phyloP scores from a whole-genome alignment of 2,797 vertebrate genomes.

The Cyclura pinguis region DNA sequence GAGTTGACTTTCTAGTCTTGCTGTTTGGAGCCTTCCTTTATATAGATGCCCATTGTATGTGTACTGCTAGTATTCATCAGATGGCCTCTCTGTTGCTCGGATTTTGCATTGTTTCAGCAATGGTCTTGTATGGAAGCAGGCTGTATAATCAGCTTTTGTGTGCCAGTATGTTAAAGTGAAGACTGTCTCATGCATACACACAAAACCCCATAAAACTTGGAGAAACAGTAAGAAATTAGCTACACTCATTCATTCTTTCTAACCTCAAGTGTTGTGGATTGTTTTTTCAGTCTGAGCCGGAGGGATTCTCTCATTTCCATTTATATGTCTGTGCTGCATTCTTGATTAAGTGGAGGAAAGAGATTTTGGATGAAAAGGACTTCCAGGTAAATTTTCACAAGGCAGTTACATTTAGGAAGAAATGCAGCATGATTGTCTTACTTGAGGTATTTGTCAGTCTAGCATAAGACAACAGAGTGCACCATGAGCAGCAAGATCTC shows the following conservation, averaged over 20 bases:
- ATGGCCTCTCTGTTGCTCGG: background rate
- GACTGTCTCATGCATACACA: background rate
- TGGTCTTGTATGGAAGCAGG: background rate
- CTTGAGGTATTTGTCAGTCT: background rate
- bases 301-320: constrained; percentile 98
- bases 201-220: background rate
- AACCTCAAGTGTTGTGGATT: constrained; percentile 1
- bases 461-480: background rate
- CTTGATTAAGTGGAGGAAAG: constrained; percentile 97
- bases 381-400: constrained; percentile 88
- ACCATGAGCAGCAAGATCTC: background rate
- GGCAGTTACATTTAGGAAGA: background rate
- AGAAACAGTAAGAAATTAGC: background rate
- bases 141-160: background rate
- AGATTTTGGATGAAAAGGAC: constrained; percentile 96
- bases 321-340: constrained; percentile 98
- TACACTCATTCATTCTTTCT: background rate
- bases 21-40: background rate
- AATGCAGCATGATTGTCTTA: background rate
- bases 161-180: background rate
- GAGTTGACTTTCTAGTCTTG: background rate
- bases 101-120: background rate
- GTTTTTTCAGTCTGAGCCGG: constrained; percentile 89
- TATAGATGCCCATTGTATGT: background rate
- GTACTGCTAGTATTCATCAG: background rate